These are phyloP conservation scores for Melipona quadrifasciata DNA, from an alignment of 1,140 invertebrate genomes.

Conservation along the genomic window DNA sequence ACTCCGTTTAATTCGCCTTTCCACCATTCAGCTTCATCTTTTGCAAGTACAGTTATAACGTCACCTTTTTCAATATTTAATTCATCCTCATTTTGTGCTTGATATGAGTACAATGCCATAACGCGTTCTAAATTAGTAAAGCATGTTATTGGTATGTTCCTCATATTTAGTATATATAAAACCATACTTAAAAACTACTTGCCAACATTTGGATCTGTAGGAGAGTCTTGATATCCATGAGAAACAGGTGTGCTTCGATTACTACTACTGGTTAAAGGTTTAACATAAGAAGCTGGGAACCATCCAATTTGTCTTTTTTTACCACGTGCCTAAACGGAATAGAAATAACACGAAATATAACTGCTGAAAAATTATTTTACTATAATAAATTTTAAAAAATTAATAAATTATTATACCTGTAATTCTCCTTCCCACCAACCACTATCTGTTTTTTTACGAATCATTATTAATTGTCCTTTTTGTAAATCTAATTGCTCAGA, in stretches of 20 bases:
- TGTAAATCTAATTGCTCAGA: slow-evolving; percentile 94
- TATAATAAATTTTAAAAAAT: slow-evolving; percentile 12
- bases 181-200: slow-evolving; percentile 37
- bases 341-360: not conserved
- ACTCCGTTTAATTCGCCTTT: slow-evolving; percentile 94
- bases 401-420: slow-evolving; percentile 83
- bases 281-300: slow-evolving; percentile 99
- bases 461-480: slow-evolving; percentile 97
- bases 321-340: slow-evolving; percentile 88
- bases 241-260: slow-evolving; percentile 89
- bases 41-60: slow-evolving; percentile 94
- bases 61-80: slow-evolving; percentile 96
- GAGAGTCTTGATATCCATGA: slow-evolving; percentile 83
- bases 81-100: slow-evolving; percentile 96
- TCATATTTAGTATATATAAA: not conserved
- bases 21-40: slow-evolving; percentile 98
- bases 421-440: slow-evolving; percentile 99
- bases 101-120: slow-evolving; percentile 95
- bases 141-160: not conserved
- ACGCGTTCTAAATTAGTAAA: slow-evolving; percentile 89
- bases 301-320: slow-evolving; percentile 97
- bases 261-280: slow-evolving; percentile 87
- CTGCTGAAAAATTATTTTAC: not conserved
- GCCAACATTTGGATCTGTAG: slow-evolving; percentile 80
- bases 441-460: slow-evolving; percentile 96